Percentiles rank a stretch among this genome's conserved stretches.
phyloP scores from a whole-genome alignment of 2,888 invertebrate species.

The Dasypogon diadema region DNA sequence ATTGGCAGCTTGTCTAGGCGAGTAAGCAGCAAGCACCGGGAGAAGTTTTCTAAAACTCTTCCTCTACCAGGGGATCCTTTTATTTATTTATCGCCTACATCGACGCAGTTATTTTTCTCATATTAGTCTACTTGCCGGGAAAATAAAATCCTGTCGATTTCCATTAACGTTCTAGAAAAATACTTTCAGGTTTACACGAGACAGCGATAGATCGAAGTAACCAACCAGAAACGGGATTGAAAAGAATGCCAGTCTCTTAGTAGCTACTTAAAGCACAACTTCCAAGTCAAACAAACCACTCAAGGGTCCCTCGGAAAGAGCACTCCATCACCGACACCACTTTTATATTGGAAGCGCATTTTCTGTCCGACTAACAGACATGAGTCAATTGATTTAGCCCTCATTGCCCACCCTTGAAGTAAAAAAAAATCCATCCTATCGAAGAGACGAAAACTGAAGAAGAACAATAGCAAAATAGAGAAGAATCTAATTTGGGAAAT shows the following conservation, averaged over 20 bases:
- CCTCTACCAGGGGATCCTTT: not conserved
- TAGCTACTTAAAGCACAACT: slow-evolving; percentile 33
- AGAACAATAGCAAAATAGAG: slow-evolving; percentile 37
- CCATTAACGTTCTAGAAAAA: slow-evolving; percentile 39
- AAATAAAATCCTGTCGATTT: slow-evolving; percentile 48
- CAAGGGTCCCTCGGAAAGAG: slow-evolving; percentile 1
- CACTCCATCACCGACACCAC: slow-evolving; percentile 38
- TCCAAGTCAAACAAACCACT: slow-evolving; percentile 45
- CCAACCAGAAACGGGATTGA: slow-evolving; percentile 21
- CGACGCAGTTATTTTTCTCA: slow-evolving; percentile 35
- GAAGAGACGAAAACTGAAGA: slow-evolving; percentile 8
- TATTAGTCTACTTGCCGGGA: slow-evolving; percentile 20
- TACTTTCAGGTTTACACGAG: slow-evolving; percentile 17
- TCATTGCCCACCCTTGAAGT: not conserved
- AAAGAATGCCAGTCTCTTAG: not conserved
- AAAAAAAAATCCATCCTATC: slow-evolving; percentile 17
- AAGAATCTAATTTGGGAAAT: slow-evolving; percentile 46
- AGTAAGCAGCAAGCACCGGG: too few species aligned
- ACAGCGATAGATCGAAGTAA: slow-evolving; percentile 9
- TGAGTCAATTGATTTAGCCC: slow-evolving; percentile 49
- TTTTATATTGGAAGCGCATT: slow-evolving; percentile 16
- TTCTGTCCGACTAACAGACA: slow-evolving; percentile 43
- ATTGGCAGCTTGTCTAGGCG: not conserved
- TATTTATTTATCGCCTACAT: slow-evolving; percentile 40
- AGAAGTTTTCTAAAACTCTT: not conserved